Evolutionary conservation across 2,113 vertebrate species (phyloP).

Genomic region (zebrafish (Danio rerio)): DNA sequence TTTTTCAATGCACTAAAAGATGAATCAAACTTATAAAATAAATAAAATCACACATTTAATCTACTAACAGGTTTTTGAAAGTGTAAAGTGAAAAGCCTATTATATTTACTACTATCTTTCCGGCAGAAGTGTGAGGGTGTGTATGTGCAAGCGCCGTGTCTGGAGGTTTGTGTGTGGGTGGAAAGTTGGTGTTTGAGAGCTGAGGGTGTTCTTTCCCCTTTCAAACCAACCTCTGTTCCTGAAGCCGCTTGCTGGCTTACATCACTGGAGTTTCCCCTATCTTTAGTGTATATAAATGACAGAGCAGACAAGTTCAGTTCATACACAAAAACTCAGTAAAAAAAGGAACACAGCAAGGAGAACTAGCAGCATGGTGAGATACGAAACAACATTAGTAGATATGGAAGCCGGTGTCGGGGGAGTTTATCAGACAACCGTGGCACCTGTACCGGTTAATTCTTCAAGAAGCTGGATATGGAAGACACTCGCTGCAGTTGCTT

Average conservation of each 20-base stretch:
- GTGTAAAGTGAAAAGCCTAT: not conserved
- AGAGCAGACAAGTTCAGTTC: conserved; percentile 24
- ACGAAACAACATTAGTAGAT: conserved; percentile 61
- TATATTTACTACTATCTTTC: too few relatives aligned
- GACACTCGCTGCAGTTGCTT: conserved; percentile 34
- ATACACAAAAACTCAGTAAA: conserved; percentile 48
- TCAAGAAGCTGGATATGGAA: conserved; percentile 61
- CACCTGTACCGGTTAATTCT: conserved; percentile 57
- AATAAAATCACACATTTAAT: not conserved
- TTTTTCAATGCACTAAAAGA: not conserved
- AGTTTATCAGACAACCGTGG: conserved; percentile 59
- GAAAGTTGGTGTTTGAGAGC: conserved; percentile 52
- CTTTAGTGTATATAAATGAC: conserved; percentile 34
- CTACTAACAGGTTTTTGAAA: not conserved
- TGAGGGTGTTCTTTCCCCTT: conserved; percentile 65
- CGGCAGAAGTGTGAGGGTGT: not conserved
- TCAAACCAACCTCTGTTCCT: conserved; percentile 55
- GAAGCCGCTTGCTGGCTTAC: conserved; percentile 62
- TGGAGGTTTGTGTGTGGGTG: conserved; percentile 38
- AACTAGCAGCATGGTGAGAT: conserved; percentile 63
- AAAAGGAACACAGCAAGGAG: conserved; percentile 45
- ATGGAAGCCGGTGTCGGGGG: conserved; percentile 60
- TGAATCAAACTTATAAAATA: not conserved
- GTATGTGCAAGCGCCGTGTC: conserved; percentile 5
- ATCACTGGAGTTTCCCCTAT: conserved; percentile 80